A percentile compares a stretch with the other conserved stretches of the same genome.
Conservation (phyloP, 2,888 invertebrate genomes). For the Thera obeliscata region DNA sequence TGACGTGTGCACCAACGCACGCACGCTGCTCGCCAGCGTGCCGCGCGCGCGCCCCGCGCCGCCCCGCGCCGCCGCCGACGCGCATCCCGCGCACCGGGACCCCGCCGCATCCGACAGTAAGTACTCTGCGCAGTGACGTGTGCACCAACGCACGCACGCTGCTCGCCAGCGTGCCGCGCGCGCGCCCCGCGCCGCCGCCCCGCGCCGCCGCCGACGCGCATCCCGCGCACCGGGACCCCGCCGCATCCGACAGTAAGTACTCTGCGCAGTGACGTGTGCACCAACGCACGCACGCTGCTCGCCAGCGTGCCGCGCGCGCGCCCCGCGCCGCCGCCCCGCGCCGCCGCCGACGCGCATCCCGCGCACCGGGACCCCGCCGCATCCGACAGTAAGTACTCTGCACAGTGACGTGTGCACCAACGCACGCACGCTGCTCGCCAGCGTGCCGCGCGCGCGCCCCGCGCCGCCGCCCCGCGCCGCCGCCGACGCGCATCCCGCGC, state of each 20-base stretch:
- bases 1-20: slow-evolving; percentile 90
- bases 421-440: slow-evolving; percentile 87
- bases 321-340: no score
- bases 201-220: slow-evolving; percentile 34
- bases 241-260: no score
- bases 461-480: no score
- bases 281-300: slow-evolving; percentile 90
- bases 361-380: slow-evolving; percentile 44
- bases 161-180: slow-evolving; percentile 85
- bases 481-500: slow-evolving; percentile 34
- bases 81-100: slow-evolving; percentile 40
- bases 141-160: slow-evolving; percentile 90
- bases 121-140: slow-evolving; percentile 90
- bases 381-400: no score
- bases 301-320: slow-evolving; percentile 81
- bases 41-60: slow-evolving; percentile 67
- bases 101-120: slow-evolving; percentile 47
- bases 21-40: slow-evolving; percentile 87
- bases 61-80: slow-evolving; percentile 25
- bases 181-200: slow-evolving; percentile 33
- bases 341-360: slow-evolving; percentile 32
- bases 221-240: slow-evolving; percentile 39
- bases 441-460: slow-evolving; percentile 77
- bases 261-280: slow-evolving; percentile 90
- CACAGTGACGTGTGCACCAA: slow-evolving; percentile 90